A percentile compares a stretch with the other conserved stretches of the same genome.
Conservation (phyloP, 1,140 invertebrate species). For the Coboldia fuscipes region DNA sequence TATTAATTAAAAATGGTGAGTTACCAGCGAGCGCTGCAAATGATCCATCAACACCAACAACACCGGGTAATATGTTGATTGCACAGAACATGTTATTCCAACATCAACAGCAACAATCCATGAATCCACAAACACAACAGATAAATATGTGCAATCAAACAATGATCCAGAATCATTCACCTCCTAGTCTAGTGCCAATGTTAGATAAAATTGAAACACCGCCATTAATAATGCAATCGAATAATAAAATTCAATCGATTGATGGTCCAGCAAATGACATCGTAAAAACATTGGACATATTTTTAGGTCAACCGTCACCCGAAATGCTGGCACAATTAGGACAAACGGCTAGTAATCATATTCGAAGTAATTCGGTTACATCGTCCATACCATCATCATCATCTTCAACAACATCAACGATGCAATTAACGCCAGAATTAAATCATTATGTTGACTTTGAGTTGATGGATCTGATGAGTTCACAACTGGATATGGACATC, state of each 20-base stretch:
- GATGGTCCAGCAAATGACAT: too few relatives aligned
- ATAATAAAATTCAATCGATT: too few relatives aligned
- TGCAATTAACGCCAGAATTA: conserved; percentile 11
- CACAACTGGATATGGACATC: conserved; percentile 21
- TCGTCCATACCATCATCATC: not conserved
- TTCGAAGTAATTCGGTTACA: too few relatives aligned
- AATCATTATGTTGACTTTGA: conserved; percentile 20
- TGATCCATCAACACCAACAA: conserved; percentile 43
- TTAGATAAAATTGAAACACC: too few relatives aligned
- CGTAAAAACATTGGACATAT: conserved; percentile 16
- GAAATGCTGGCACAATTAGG: too few relatives aligned
- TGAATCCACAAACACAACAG: too few relatives aligned
- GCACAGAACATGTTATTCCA: not conserved
- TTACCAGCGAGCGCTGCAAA: conserved; percentile 65
- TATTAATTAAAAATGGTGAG: conserved; percentile 83
- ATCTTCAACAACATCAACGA: not conserved
- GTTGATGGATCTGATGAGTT: conserved; percentile 18
- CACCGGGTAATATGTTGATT: not conserved
- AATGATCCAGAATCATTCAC: too few relatives aligned
- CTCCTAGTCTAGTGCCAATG: too few relatives aligned
- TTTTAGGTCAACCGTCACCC: conserved; percentile 14
- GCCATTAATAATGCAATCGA: too few relatives aligned
- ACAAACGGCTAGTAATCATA: conserved; percentile 2
- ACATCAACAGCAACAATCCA: not conserved
- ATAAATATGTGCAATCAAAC: too few relatives aligned